Evolutionary conservation across 2,888 invertebrate genomes (phyloP).

Genomic region (Calameuta idolon): DNA sequence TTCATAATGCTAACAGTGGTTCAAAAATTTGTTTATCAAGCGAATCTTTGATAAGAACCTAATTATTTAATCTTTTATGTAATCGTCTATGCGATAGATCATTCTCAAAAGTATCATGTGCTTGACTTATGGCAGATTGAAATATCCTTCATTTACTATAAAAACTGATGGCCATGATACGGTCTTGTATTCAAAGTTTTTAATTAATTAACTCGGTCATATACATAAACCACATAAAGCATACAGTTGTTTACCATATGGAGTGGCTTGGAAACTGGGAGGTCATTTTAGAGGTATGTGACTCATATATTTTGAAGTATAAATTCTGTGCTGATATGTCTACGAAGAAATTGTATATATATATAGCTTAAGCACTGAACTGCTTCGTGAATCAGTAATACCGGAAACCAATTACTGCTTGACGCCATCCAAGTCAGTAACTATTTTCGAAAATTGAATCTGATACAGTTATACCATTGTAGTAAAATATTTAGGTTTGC

Average conservation of each 20-base stretch:
- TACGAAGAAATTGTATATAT: neutral
- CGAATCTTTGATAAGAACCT: neutral
- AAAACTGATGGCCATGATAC: neutral
- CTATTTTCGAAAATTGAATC: neutral
- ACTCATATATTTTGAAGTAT: neutral
- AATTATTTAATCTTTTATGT: neutral
- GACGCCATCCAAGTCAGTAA: neutral
- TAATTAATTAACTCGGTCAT: neutral
- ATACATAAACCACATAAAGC: neutral
- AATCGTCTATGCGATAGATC: neutral
- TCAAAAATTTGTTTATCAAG: neutral
- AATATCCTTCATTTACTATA: neutral
- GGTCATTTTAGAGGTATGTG: neutral
- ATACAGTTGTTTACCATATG: neutral
- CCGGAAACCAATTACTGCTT: neutral
- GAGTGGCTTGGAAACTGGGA: neutral
- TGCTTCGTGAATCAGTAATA: neutral
- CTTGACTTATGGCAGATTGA: neutral
- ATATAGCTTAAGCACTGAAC: neutral
- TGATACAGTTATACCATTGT: neutral
- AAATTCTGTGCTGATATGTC: neutral
- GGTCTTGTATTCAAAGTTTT: neutral
- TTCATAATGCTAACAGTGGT: neutral
- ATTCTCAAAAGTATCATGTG: neutral
- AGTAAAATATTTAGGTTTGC: neutral